phyloP scores from a whole-genome alignment of 2,113 vertebrate genomes.

The Gymnarchus niloticus region DNA sequence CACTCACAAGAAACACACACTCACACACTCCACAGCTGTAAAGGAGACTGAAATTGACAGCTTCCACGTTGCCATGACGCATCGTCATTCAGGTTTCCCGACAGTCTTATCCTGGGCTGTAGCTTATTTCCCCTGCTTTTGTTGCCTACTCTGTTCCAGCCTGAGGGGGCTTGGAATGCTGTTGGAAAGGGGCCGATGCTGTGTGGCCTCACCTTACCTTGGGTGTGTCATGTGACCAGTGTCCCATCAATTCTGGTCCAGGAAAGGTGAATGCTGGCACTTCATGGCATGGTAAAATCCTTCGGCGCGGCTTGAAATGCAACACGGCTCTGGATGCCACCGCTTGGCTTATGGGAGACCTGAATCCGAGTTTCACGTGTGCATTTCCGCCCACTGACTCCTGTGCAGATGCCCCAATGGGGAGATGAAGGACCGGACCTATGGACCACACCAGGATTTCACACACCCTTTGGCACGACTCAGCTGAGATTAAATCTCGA shows the following conservation, averaged over 20 bases:
- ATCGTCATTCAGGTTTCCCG: constrained; percentile 46
- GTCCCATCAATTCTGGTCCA: neutral
- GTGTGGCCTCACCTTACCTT: too few relatives aligned
- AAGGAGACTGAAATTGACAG: constrained; percentile 63
- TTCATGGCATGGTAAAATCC: neutral
- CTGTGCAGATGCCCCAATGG: neutral
- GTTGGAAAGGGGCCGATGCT: constrained; percentile 23
- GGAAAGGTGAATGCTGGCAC: neutral
- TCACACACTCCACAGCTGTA: constrained; percentile 48
- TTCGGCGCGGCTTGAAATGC: neutral
- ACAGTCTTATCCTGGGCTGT: constrained; percentile 34
- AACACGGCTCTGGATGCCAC: neutral
- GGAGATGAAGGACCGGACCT: constrained; percentile 30
- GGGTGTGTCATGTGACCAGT: neutral
- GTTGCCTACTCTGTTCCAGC: constrained; percentile 10
- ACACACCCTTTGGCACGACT: constrained; percentile 40
- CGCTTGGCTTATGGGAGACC: neutral
- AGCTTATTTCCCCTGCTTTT: constrained; percentile 29
- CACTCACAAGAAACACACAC: constrained; percentile 17
- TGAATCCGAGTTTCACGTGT: neutral
- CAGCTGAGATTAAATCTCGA: constrained; percentile 44
- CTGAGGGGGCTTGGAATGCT: constrained; percentile 23
- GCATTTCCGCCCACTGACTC: neutral
- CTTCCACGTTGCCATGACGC: constrained; percentile 60
- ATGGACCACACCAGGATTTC: constrained; percentile 36